Conservation (phyloP, 2,797 vertebrate genomes). For the Mus minutoides region DNA sequence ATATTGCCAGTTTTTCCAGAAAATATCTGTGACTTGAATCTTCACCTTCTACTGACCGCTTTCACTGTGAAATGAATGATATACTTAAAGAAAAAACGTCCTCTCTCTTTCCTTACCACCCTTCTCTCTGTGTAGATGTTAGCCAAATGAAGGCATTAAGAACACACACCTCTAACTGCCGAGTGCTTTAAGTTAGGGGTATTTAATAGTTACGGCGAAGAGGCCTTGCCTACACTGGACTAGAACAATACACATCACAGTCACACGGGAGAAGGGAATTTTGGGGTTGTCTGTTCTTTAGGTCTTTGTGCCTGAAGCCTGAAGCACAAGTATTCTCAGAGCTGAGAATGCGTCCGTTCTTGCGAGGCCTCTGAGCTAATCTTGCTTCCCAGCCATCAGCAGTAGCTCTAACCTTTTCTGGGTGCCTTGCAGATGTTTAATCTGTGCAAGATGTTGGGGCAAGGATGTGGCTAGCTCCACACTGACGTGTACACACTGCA, state of each 20-base stretch:
- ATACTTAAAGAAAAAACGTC: background rate
- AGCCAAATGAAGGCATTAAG: background rate
- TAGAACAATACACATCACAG: background rate
- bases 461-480: background rate
- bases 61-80: constrained; percentile 2
- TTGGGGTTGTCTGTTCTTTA: background rate
- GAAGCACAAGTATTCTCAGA: background rate
- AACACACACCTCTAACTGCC: accelerated
- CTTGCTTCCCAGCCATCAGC: background rate
- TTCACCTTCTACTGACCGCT: background rate
- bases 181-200: background rate
- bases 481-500: background rate
- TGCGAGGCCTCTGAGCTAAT: background rate
- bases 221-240: background rate
- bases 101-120: background rate
- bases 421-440: background rate
- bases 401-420: background rate
- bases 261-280: background rate
- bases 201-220: background rate
- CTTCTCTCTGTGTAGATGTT: background rate
- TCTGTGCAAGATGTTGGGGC: background rate
- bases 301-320: background rate
- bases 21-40: constrained; percentile 49
- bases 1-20: constrained; percentile 8
- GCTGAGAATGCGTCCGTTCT: background rate